phyloP scores from a whole-genome alignment of 2,888 invertebrate species.

The Drosophila formosana region DNA sequence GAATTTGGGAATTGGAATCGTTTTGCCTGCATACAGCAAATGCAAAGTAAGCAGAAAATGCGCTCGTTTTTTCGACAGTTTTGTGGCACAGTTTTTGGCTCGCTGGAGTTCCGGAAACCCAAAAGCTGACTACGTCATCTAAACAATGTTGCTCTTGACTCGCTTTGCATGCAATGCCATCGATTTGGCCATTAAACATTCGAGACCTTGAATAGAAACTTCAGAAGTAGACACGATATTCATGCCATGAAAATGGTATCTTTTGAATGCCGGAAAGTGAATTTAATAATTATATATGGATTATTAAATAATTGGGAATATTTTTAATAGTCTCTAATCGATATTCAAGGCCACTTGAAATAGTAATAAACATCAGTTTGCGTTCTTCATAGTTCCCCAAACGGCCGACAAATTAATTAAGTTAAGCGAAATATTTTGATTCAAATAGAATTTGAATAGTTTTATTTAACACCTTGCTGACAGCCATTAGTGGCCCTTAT shows the following conservation, averaged over 20 bases:
- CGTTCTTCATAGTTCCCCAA: neutral
- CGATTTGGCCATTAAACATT: conserved; percentile 33
- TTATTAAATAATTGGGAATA: neutral
- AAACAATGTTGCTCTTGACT: conserved; percentile 14
- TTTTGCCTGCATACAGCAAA: conserved; percentile 18
- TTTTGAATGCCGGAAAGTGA: neutral
- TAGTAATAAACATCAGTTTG: neutral
- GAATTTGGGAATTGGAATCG: conserved; percentile 10
- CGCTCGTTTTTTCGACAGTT: conserved; percentile 26
- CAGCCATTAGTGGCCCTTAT: conserved; percentile 52
- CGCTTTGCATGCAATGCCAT: conserved; percentile 35
- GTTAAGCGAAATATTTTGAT: neutral
- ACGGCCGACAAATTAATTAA: neutral
- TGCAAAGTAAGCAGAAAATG: conserved; percentile 52
- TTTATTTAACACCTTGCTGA: conserved; percentile 54
- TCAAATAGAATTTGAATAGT: conserved; percentile 4
- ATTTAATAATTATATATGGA: neutral
- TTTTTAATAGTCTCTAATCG: neutral
- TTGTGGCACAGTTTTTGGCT: conserved; percentile 20
- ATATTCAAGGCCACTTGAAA: neutral
- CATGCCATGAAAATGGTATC: neutral
- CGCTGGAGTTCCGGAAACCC: conserved; percentile 18
- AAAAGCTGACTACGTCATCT: conserved; percentile 31
- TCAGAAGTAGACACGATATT: neutral
- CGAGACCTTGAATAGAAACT: conserved; percentile 8